Base-by-base conservation (phyloP, 2,797 vertebrate genomes). In the Poecilia wingei region DNA sequence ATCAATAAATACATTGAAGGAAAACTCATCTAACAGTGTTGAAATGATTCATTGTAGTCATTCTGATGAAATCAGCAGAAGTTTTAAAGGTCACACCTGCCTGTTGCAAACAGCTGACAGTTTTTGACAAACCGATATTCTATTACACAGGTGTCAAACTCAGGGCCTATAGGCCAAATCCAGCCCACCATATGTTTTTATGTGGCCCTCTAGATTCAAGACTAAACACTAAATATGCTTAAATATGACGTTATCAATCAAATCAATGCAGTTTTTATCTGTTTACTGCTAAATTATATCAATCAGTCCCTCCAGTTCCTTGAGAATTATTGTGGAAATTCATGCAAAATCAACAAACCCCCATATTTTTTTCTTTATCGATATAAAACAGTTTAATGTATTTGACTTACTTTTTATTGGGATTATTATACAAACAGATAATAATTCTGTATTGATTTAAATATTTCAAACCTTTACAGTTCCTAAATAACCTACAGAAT, bases 91-190 rank as follows among this genome's bases (percentile, higher is more conserved):
- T 85, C 81, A 47, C 70, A 88, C 83, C 87, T 88, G 85, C 79
- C 79, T 66, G 76, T 76, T 77, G 68, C 68, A 82, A 91, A 84
- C 90, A 92, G 91, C 89, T 92, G 91, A 82, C 47, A 47, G 49
- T 31, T 68, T 75, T 79, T 83, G 79, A 86, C 75, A 82, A 61
- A 78, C 74, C 16, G 68, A 28, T 28, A 25, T 46, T 28, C 13
- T 14, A 28, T 28, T 10, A 12, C 68, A n/a, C 43, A 53, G 49
- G 49, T 25, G 49, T 53, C 20, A 53, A 53, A 53, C 20, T 53
- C 20, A 9, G 9, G 7, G 49, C 20, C 6, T 0, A 7, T 22
- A 20, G 49, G 49, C 49, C 49, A 53, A 53, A 53, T 53, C 22
- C 6, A 20, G 20, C 49, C 20, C 7, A 16, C 20, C 49, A 3